A percentile compares a stretch with the other conserved stretches of the same genome.
These are phyloP conservation scores for Epicampocera succincta DNA, from an alignment of 2,888 invertebrate species.

Conservation along the genomic window DNA sequence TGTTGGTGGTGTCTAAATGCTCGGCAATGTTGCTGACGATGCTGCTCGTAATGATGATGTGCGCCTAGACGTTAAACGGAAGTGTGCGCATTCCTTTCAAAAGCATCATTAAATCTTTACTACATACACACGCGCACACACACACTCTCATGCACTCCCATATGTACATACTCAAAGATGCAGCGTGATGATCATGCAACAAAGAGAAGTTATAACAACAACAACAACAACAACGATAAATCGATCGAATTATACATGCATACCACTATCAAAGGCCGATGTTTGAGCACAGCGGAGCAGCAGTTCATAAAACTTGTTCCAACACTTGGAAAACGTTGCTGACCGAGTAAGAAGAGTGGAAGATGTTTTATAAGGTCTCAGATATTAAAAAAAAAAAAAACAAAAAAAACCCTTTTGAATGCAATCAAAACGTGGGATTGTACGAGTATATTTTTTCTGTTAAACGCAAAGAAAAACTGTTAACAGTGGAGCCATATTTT, in stretches of 20 bases:
- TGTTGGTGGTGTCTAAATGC: conserved; percentile 39
- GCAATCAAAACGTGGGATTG: conserved; percentile 46
- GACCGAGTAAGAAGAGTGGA: conserved; percentile 57
- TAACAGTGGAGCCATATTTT: conserved; percentile 35
- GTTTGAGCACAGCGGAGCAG: conserved; percentile 38
- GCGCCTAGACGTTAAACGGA: conserved; percentile 73
- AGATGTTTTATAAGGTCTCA: conserved; percentile 26
- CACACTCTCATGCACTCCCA: neutral
- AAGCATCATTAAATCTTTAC: conserved; percentile 73
- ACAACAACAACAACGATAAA: conserved; percentile 38
- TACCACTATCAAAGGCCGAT: conserved; percentile 48
- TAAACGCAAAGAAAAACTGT: neutral
- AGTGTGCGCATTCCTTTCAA: conserved; percentile 75
- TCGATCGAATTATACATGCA: conserved; percentile 52
- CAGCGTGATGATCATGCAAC: conserved; percentile 47
- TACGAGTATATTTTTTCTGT: neutral
- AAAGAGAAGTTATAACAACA: neutral
- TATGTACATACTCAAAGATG: neutral
- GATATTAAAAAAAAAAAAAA: conserved; percentile 12
- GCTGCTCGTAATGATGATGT: conserved; percentile 55
- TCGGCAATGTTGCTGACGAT: conserved; percentile 53
- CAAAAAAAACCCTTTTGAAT: conserved; percentile 27
- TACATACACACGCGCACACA: conserved; percentile 21
- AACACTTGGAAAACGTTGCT: conserved; percentile 57
- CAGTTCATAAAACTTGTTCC: conserved; percentile 63